Conservation (phyloP, 2,797 vertebrate species). For the Adelosebastes latens region DNA sequence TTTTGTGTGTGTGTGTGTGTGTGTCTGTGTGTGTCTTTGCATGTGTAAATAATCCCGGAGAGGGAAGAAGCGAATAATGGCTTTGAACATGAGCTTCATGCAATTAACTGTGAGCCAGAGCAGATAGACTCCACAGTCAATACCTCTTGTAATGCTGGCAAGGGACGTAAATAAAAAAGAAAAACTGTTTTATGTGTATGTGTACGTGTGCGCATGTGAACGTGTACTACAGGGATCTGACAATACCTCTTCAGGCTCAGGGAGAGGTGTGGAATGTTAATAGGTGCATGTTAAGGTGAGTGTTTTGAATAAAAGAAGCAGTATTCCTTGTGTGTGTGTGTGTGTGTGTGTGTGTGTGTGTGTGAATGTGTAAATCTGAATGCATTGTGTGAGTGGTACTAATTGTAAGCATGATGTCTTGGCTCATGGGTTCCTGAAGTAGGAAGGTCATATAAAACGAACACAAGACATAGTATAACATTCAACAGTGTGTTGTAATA, state of each 20-base stretch:
- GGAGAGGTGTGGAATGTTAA: conserved; percentile 16
- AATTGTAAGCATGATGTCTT: background rate
- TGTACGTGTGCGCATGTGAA: background rate
- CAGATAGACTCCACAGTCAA: conserved; percentile 59
- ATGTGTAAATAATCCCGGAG: conserved; percentile 22
- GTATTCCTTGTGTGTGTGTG: background rate
- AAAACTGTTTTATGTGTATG: conserved; percentile 5
- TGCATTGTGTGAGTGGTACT: conserved; percentile 1
- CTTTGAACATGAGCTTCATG: conserved; percentile 61
- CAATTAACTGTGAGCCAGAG: conserved; percentile 58
- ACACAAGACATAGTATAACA: background rate
- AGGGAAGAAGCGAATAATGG: conserved; percentile 49
- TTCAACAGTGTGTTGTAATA: background rate
- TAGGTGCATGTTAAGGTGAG: background rate
- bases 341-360: background rate
- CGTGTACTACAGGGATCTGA: background rate
- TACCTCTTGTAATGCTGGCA: conserved; percentile 47
- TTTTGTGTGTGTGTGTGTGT: background rate
- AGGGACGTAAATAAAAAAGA: conserved; percentile 51
- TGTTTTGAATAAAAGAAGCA: conserved; percentile 2
- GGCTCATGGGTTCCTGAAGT: background rate
- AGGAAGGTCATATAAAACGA: background rate
- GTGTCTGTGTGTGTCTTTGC: background rate
- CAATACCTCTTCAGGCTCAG: conserved; percentile 3
- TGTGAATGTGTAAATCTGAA: conserved; percentile 18